Conservation (phyloP, 2,113 vertebrate genomes). For the Psophia crepitans region DNA sequence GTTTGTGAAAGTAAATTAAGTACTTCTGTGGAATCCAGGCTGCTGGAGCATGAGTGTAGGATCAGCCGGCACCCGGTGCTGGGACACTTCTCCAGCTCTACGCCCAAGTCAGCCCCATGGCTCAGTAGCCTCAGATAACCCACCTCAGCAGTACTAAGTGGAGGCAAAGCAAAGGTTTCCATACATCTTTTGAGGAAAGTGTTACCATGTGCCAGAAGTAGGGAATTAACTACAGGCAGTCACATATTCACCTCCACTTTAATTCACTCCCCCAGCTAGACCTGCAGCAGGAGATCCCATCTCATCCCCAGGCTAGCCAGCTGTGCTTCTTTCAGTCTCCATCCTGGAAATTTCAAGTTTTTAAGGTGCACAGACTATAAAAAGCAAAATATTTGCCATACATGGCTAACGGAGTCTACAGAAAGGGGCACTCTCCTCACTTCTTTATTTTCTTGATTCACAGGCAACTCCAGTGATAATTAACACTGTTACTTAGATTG, state of each 20-base stretch:
- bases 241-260: not conserved
- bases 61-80: accelerated
- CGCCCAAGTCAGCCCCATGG: not conserved
- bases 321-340: not conserved
- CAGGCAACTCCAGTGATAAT: not conserved
- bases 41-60: accelerated
- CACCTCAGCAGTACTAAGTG: not conserved
- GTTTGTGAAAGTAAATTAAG: not conserved
- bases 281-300: not conserved
- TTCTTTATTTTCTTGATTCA: not conserved
- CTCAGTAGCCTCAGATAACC: not conserved
- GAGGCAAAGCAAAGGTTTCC: not conserved
- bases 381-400: not conserved
- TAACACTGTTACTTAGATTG: not conserved
- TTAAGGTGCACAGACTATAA: not conserved
- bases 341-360: not conserved
- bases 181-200: not conserved
- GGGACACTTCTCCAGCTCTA: not conserved
- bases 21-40: not conserved
- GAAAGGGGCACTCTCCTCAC: not conserved
- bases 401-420: not conserved
- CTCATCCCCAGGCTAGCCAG: not conserved
- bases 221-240: not conserved
- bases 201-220: not conserved
- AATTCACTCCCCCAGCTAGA: not conserved